A percentile compares a stretch with the other conserved stretches of the same genome.
These are phyloP conservation scores for Mormyrus iriodes DNA, from an alignment of 2,113 vertebrate species.

Conservation along the genomic window DNA sequence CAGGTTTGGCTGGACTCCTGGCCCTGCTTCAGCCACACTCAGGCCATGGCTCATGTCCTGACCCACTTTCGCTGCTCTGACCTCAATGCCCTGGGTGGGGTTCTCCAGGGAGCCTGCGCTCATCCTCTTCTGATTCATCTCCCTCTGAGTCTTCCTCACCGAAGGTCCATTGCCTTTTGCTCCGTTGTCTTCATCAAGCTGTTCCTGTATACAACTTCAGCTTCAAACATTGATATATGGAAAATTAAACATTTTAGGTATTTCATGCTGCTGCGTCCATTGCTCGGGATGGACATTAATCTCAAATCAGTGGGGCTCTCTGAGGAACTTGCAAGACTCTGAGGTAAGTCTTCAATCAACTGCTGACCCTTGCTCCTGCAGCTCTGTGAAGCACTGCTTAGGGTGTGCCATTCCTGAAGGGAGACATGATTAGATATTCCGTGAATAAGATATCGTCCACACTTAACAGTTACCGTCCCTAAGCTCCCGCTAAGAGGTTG, in stretches of 20 bases:
- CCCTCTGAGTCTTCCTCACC: no score
- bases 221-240: background rate
- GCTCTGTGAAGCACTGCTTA: background rate
- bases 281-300: background rate
- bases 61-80: background rate
- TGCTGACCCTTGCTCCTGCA: background rate
- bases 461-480: background rate
- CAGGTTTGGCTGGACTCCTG: background rate
- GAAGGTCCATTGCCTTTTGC: no score
- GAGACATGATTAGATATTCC: background rate
- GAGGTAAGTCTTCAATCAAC: background rate
- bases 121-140: no score
- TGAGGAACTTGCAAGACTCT: background rate
- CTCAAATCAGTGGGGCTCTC: background rate
- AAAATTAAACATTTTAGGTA: background rate
- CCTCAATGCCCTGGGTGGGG: background rate
- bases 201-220: background rate
- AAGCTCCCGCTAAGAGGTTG: conserved; percentile 13
- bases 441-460: background rate
- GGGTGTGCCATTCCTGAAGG: background rate
- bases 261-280: background rate
- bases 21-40: background rate
- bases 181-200: background rate
- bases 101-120: background rate
- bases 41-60: background rate